phyloP scores from a whole-genome alignment of 2,797 vertebrate genomes.

The Phalanger gymnotis region DNA sequence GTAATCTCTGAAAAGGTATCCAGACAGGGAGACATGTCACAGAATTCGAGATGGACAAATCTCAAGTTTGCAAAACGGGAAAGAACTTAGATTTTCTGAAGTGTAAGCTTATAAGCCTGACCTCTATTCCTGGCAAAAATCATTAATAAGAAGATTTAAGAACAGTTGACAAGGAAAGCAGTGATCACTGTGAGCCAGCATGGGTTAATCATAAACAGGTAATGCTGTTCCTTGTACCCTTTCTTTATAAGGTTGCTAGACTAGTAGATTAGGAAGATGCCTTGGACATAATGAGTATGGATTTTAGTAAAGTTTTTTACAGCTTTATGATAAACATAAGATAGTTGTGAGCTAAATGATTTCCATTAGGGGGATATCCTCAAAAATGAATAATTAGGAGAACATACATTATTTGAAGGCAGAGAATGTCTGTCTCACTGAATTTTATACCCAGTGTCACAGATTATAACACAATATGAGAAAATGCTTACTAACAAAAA shows the following conservation, averaged over 20 bases:
- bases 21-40: not conserved
- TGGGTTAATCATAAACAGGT: not conserved
- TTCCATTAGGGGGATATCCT: not conserved
- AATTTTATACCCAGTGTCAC: not conserved
- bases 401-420: not conserved
- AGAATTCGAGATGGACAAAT: not conserved
- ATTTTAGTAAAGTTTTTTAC: not conserved
- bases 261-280: not conserved
- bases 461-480: not conserved
- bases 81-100: not conserved
- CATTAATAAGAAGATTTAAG: not conserved
- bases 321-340: not conserved
- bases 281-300: not conserved
- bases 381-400: not conserved
- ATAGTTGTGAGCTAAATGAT: not conserved
- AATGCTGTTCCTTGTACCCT: not conserved
- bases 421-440: not conserved
- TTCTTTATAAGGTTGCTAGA: not conserved
- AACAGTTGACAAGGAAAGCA: not conserved
- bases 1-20: not conserved
- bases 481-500: not conserved
- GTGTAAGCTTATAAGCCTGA: not conserved
- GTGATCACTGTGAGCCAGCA: not conserved
- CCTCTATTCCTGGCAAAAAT: not conserved
- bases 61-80: not conserved